phyloP scores from a whole-genome alignment of 2,888 invertebrate genomes.

The Globia sparganii region DNA sequence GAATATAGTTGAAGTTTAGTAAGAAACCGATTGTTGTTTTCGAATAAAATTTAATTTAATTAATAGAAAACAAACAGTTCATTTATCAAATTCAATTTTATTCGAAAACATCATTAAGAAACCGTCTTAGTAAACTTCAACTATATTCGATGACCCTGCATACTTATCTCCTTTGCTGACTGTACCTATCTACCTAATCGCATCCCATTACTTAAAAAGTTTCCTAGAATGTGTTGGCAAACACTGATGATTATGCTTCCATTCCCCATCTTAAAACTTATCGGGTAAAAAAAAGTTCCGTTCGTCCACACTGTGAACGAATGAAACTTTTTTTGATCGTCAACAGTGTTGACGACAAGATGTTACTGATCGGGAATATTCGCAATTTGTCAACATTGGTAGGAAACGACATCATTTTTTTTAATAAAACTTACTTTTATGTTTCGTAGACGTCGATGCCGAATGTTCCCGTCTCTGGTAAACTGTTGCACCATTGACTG shows the following conservation, averaged over 20 bases:
- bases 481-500: slow-evolving; percentile 99
- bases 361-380: too few relatives aligned
- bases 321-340: not conserved
- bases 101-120: too few relatives aligned
- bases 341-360: not conserved
- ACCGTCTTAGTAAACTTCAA: too few relatives aligned
- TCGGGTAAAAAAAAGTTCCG: too few relatives aligned
- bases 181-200: not conserved
- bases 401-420: not conserved
- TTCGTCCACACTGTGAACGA: not conserved
- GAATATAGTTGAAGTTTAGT: too few relatives aligned
- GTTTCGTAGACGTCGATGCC: slow-evolving; percentile 93
- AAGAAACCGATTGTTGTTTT: too few relatives aligned
- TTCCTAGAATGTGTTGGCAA: not conserved
- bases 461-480: slow-evolving; percentile 98
- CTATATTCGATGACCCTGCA: too few relatives aligned
- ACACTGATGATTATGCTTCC: not conserved
- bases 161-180: too few relatives aligned
- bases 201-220: not conserved
- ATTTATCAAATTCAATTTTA: too few relatives aligned
- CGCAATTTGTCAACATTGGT: not conserved
- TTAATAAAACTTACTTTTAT: not conserved
- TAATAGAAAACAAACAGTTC: too few relatives aligned
- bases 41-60: too few relatives aligned
- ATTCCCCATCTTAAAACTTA: not conserved